Base-by-base conservation (phyloP, 2,797 vertebrate species). In the Malurus splendens region DNA sequence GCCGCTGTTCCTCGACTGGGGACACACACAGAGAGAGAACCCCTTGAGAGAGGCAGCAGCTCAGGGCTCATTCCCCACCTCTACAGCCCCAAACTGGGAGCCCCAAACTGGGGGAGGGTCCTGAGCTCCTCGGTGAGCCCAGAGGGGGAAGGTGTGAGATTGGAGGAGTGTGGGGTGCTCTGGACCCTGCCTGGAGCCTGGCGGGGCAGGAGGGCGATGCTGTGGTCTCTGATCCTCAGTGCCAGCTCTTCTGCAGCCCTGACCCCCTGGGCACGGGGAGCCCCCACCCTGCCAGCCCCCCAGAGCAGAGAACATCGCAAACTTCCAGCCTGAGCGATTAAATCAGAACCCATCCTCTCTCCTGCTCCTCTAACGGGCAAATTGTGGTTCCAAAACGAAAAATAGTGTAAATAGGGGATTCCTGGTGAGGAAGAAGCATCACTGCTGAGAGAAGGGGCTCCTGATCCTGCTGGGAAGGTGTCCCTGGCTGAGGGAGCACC, bases 1-100 rank as follows among this genome's bases (percentile, higher is more conserved):
- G 70, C 98, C 96, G 10, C 98, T 99, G 96, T 99, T 99, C 97
- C 99, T 98, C 39, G 99, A 99, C 99, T 99, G 97, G 7, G 24
- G 75, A 92, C 71, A 91, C 78, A 92, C 51, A 91, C 78, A 92
- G 47, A 76, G 16, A 77, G n/a, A 56, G 27, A 67, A 60, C 6
- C 20, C 36, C 17, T 39, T 61, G 39, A 88, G 78, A 61, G 33
- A 0, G 19, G 28, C 16, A 7, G 5, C 3, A 2, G 44, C 41
- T 56, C 70, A 2, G 9, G 64, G 32, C 20, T 0, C 10, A 48
- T 56, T 24, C 48, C 50, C 52, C 20, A 61, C 3, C 48, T 61
- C 15, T 1, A 16, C 15, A 65, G 18, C 57, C 64, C 84, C 57
- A 25, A 4, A 52, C 15, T 0, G 3, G 51, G 64, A 67, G 38